phyloP scores from a whole-genome alignment of 2,888 invertebrate species.

The Lepidocyrtinus sp. region DNA sequence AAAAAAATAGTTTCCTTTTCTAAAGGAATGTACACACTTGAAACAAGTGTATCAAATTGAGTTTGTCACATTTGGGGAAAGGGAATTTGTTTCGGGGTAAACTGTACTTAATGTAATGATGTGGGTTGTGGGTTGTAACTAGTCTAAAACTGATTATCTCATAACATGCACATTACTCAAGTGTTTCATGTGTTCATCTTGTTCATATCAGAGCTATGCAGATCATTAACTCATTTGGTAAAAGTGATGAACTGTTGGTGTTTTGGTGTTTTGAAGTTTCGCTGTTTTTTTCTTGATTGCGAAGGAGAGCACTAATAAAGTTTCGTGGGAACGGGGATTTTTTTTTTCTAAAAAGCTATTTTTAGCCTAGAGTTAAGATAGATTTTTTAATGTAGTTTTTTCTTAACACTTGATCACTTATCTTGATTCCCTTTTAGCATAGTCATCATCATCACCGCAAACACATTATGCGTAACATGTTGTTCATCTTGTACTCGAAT shows the following conservation, averaged over 20 bases:
- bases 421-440: conserved; percentile 39
- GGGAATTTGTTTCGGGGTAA: conserved; percentile 42
- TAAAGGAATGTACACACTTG: no score
- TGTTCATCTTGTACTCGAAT: not conserved
- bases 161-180: conserved; percentile 14
- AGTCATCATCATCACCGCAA: conserved; percentile 42
- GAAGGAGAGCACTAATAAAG: no score
- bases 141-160: conserved; percentile 1
- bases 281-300: conserved; percentile 7
- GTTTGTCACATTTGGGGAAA: conserved; percentile 49
- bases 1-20: no score
- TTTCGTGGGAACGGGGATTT: conserved; percentile 53
- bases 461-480: not conserved
- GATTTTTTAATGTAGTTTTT: conserved; percentile 39
- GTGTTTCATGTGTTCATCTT: not conserved
- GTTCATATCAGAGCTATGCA: conserved; percentile 18
- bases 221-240: conserved; percentile 40
- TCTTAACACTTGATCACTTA: conserved; percentile 58
- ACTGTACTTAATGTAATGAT: conserved; percentile 6
- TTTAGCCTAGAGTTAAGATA: conserved; percentile 42
- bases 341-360: conserved; percentile 42
- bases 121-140: not conserved
- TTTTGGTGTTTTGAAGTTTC: no score
- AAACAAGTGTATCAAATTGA: conserved; percentile 52
- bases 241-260: not conserved